Conservation (phyloP, 2,888 invertebrate genomes). For the Cloeon dipterum region DNA sequence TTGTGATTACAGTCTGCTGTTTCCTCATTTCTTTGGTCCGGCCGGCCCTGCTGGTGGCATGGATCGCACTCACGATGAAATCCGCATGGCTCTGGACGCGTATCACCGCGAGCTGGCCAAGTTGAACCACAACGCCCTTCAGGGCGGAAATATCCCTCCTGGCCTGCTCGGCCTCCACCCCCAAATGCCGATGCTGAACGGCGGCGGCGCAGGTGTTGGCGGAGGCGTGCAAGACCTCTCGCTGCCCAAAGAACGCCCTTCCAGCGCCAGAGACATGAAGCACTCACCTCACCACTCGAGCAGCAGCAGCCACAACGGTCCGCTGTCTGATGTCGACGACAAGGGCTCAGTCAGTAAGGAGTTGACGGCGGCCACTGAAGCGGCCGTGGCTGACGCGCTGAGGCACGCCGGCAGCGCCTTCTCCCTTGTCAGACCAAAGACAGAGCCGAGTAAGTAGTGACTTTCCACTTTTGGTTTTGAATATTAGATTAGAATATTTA, state of each 20-base stretch:
- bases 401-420: slow-evolving; percentile 65
- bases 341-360: neutral
- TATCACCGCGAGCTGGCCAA: slow-evolving; percentile 86
- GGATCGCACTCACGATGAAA: slow-evolving; percentile 49
- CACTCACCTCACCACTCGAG: slow-evolving; percentile 10
- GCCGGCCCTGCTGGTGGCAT: slow-evolving; percentile 17
- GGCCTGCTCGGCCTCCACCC: slow-evolving; percentile 58
- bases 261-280: slow-evolving; percentile 1
- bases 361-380: slow-evolving; percentile 13
- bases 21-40: slow-evolving; percentile 51
- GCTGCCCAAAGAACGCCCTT: slow-evolving; percentile 39
- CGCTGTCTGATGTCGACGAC: neutral
- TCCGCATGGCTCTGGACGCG: slow-evolving; percentile 70
- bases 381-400: slow-evolving; percentile 42
- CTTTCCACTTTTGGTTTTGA: too few relatives aligned
- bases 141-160: slow-evolving; percentile 21
- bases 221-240: slow-evolving; percentile 57
- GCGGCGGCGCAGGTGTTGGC: slow-evolving; percentile 32
- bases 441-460: slow-evolving; percentile 40
- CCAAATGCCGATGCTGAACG: slow-evolving; percentile 30
- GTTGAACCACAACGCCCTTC: slow-evolving; percentile 33
- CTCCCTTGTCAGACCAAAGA: slow-evolving; percentile 66
- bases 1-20: slow-evolving; percentile 34
- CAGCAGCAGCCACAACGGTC: neutral
- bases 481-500: neutral